Percentiles rank a stretch among this genome's conserved stretches.
These are phyloP conservation scores for Cydia fagiglandana DNA, from an alignment of 1,140 invertebrate species.

Conservation along the genomic window DNA sequence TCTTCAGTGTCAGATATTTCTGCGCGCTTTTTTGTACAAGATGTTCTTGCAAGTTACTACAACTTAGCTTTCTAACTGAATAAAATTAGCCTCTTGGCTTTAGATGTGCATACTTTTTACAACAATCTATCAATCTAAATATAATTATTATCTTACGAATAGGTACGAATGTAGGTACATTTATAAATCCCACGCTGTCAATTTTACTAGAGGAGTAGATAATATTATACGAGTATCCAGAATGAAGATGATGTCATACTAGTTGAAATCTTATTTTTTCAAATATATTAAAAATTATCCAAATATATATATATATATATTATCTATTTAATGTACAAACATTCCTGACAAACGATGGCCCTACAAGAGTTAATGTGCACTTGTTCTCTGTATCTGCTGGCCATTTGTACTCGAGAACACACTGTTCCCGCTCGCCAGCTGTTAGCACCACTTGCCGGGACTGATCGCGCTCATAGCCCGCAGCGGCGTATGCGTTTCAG, in stretches of 20 bases:
- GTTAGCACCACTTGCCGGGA: conserved; percentile 60
- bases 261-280: too few species aligned
- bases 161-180: not conserved
- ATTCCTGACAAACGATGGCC: too few species aligned
- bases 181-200: not conserved
- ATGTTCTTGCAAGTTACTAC: not conserved
- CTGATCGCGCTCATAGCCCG: conserved; percentile 42
- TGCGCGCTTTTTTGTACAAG: too few species aligned
- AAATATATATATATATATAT: too few species aligned
- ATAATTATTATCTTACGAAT: not conserved
- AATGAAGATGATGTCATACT: too few species aligned
- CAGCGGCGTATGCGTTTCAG: conserved; percentile 48
- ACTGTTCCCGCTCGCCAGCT: not conserved
- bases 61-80: not conserved
- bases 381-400: not conserved
- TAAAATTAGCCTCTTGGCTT: not conserved
- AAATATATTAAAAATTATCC: too few species aligned
- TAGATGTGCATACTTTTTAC: not conserved
- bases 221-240: too few species aligned
- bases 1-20: too few species aligned
- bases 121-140: not conserved
- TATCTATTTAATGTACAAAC: too few species aligned
- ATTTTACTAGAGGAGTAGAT: too few species aligned
- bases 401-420: not conserved
- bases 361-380: too few species aligned